Conservation (phyloP, 2,888 invertebrate genomes). For the Thecocarcelia acutangulata region DNA sequence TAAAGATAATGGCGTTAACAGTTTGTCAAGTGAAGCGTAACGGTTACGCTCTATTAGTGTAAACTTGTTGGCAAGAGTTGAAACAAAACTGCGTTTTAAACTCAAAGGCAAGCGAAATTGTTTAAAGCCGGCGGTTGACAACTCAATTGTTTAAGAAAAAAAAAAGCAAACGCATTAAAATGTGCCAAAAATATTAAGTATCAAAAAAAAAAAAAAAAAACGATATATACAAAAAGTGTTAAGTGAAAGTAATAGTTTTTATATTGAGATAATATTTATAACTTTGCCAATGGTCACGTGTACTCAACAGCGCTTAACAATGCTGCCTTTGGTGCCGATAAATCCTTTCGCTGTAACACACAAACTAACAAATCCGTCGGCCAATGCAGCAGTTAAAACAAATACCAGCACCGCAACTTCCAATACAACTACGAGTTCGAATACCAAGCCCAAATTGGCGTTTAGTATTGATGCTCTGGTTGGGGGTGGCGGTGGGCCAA, state of each 20-base stretch:
- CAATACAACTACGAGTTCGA: conserved; percentile 50
- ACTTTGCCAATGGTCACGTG: conserved; percentile 81
- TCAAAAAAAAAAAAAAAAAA: too few relatives aligned
- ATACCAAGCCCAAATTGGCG: conserved; percentile 94
- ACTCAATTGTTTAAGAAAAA: neutral
- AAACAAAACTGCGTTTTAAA: conserved; percentile 51
- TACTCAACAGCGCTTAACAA: conserved; percentile 82
- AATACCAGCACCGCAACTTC: conserved; percentile 61
- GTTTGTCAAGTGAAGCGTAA: conserved; percentile 76
- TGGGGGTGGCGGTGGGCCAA: conserved; percentile 44
- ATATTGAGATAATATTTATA: conserved; percentile 20
- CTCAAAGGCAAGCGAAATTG: conserved; percentile 22
- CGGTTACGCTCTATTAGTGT: conserved; percentile 75
- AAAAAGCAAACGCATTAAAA: conserved; percentile 10
- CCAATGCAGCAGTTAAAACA: conserved; percentile 71
- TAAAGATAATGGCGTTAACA: conserved; percentile 78
- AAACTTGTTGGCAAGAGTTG: conserved; percentile 48
- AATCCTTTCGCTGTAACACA: conserved; percentile 78
- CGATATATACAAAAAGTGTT: conserved; percentile 3
- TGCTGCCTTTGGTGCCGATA: conserved; percentile 95
- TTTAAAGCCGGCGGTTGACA: conserved; percentile 38
- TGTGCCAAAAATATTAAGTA: conserved; percentile 55
- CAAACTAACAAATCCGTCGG: conserved; percentile 71
- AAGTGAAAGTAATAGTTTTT: neutral
- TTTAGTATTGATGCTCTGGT: conserved; percentile 93